Evolutionary conservation across 2,797 vertebrate species (phyloP).

Genomic region (Zenarchopterus dispar): DNA sequence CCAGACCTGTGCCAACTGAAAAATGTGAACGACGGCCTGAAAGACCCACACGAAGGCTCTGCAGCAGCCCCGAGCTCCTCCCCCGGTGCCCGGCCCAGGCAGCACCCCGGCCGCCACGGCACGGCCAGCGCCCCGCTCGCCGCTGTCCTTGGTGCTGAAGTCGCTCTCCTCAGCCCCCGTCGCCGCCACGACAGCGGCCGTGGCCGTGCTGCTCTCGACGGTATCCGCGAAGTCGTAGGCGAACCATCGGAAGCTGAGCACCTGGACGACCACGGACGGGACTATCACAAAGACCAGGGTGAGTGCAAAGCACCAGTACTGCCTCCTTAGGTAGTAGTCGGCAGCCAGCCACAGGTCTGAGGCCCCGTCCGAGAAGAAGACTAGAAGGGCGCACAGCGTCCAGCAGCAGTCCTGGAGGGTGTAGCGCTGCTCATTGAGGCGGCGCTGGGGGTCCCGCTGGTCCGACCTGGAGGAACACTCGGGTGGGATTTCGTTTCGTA

Average conservation of each 20-base stretch:
- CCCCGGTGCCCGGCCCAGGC: conserved; percentile 68
- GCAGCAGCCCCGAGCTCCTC: conserved; percentile 86
- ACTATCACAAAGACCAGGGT: conserved; percentile 93
- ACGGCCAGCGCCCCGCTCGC: conserved; percentile 80
- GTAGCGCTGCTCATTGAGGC: conserved; percentile 78
- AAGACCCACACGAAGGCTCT: conserved; percentile 91
- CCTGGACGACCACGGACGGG: conserved; percentile 93
- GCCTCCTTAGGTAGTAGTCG: conserved; percentile 90
- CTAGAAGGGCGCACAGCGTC: conserved; percentile 91
- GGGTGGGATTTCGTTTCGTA: conserved; percentile 68
- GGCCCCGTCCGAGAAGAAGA: conserved; percentile 97
- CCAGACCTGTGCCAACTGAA: conserved; percentile 96
- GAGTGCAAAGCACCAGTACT: conserved; percentile 89
- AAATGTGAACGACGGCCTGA: conserved; percentile 88
- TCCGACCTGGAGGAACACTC: conserved; percentile 70
- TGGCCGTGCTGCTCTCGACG: conserved; percentile 73
- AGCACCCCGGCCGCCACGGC: conserved; percentile 59
- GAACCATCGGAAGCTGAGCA: conserved; percentile 95
- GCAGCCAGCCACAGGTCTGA: conserved; percentile 98
- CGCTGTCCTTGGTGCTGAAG: conserved; percentile 87
- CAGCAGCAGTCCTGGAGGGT: conserved; percentile 90
- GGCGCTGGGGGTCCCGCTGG: conserved; percentile 60
- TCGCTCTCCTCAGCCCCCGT: conserved; percentile 73
- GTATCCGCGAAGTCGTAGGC: conserved; percentile 87
- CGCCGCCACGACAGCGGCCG: conserved; percentile 77